Evolutionary conservation across 2,888 invertebrate species (phyloP).

Genomic region (Helicoverpa assulta): DNA sequence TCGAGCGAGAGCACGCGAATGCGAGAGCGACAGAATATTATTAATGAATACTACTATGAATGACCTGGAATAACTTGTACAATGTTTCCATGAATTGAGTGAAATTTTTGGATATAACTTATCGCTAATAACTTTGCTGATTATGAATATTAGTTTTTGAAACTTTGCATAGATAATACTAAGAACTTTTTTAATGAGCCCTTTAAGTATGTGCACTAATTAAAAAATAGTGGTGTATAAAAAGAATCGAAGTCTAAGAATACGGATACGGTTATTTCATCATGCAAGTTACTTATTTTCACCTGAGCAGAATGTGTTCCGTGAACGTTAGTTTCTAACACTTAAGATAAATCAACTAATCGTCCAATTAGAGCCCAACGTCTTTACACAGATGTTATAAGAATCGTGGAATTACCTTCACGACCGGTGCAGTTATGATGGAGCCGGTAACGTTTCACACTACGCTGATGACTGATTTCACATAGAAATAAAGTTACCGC

Average conservation of each 20-base stretch:
- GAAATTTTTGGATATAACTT: too few species aligned
- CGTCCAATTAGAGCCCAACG: conserved; percentile 73
- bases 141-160: too few species aligned
- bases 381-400: conserved; percentile 65
- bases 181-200: too few species aligned
- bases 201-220: too few species aligned
- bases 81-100: too few species aligned
- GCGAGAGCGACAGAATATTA: too few species aligned
- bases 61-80: too few species aligned
- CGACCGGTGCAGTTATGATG: conserved; percentile 66
- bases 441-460: conserved; percentile 76
- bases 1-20: too few species aligned
- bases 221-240: too few species aligned
- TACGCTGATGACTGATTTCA: conserved; percentile 77
- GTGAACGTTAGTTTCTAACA: conserved; percentile 64
- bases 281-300: conserved; percentile 62
- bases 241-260: conserved; percentile 29
- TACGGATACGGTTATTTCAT: conserved; percentile 48
- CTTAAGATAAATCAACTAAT: conserved; percentile 68
- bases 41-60: too few species aligned
- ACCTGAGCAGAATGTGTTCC: conserved; percentile 56
- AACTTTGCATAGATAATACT: too few species aligned
- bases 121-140: too few species aligned
- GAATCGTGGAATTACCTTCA: conserved; percentile 69
- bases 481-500: conserved; percentile 79